Evolutionary conservation across 2,797 vertebrate species (phyloP).

Genomic region (Botia kubotai): DNA sequence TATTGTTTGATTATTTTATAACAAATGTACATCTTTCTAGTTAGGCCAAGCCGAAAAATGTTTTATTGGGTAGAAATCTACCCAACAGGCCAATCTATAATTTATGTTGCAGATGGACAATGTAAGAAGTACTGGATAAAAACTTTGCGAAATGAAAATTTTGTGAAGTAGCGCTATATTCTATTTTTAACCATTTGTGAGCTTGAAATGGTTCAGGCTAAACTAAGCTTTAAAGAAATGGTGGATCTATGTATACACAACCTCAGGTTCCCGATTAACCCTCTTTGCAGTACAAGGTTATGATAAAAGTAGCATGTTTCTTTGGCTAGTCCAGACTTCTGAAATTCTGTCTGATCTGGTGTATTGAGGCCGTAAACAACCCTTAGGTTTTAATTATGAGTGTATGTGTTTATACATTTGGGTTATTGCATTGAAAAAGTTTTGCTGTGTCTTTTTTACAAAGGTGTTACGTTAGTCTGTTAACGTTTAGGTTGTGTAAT

Average conservation of each 20-base stretch:
- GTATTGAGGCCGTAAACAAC: background rate
- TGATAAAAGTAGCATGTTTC: conserved; percentile 10
- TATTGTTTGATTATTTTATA: no score
- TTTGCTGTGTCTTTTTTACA: background rate
- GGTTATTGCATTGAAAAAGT: background rate
- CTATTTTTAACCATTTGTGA: background rate
- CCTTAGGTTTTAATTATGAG: background rate
- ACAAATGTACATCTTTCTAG: no score
- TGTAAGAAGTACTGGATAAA: background rate
- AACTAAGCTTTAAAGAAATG: conserved; percentile 20
- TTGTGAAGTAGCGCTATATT: background rate
- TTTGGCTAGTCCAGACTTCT: background rate
- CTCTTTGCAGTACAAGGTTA: conserved; percentile 48
- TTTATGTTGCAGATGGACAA: background rate
- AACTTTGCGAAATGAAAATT: background rate
- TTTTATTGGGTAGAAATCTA: background rate
- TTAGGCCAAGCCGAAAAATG: no score
- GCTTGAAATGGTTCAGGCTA: background rate
- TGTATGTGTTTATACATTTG: background rate
- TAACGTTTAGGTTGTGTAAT: conserved; percentile 16
- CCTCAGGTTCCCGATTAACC: conserved; percentile 28
- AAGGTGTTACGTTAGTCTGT: background rate
- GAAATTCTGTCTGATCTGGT: background rate
- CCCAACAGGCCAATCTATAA: background rate
- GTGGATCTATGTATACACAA: conserved; percentile 36